Base-by-base conservation (phyloP, 2,113 vertebrate genomes). In the Cathartes aura region DNA sequence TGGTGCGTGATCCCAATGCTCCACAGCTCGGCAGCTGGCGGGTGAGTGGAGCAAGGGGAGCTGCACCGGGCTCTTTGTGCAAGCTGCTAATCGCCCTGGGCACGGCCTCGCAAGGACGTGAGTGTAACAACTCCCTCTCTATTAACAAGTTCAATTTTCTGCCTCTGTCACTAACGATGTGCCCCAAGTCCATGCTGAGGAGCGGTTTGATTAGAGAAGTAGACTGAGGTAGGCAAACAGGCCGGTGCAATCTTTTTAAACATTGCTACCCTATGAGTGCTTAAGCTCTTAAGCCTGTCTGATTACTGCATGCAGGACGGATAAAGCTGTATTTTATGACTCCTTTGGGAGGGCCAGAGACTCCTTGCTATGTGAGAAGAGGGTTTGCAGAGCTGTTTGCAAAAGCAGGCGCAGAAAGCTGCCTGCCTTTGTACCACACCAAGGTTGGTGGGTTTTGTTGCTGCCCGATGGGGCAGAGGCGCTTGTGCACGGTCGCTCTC, bases 281-380 rank as follows among this genome's bases (percentile, higher is more conserved):
- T 42, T 73, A 85, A 97, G 80, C 59, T 93, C 55, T 95, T 93
- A 91, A 87, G 78, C 88, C 82, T 87, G 91, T 75, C 91, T 95
- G 95, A 96, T 98, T 95, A 85, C 91, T 2, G 34, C 90, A 42
- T 60, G 71, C 64, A 63, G 59, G 38, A 62, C 92, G 92, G 95
- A 93, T 96, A 94, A 97, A 96, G 91, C 94, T 89, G 94, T 74
- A 58, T 96, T 97, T 97, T 95, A 89, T 78, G 58, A 53, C 26
- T 93, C 48, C 87, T 94, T 48, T 5, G 20, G 70, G 87, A 73
- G 81, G 89, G 78, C 92, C 55, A 15, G 94, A 83, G 71, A 43
- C 82, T 97, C 64, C 85, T 95, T 0, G 1, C 90, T 86, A n/a
- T 20, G 30, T 34, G 75, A 85, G 93, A 93, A 79, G 84, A 80